Evolutionary conservation across 2,888 invertebrate species (phyloP), one percentile per base, ranked within the genome.

Genomic region (Pyrochroa serraticornis): DNA sequence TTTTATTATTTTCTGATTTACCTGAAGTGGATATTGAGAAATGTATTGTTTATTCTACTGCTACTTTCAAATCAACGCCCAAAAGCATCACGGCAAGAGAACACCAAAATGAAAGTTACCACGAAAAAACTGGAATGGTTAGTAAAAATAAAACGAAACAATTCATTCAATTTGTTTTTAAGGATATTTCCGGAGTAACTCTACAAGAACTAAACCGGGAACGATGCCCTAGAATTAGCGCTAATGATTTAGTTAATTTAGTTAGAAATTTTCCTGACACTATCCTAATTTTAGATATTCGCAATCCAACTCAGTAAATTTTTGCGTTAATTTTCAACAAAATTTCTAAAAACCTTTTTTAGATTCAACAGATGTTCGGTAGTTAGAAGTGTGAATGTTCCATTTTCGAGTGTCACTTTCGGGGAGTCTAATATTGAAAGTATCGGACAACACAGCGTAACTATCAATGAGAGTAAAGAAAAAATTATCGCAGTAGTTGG

Each of bases 21-120:
- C 98, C 98, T 44, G 97, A 97, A 79, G 93, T 97, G 58, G 95
- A 96, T 69, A 97, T 97, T 72, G 95, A 97, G 73, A 87, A 88
- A 66, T 95, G 95, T 80, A 95, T 97, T 0, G 87, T 87, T 73
- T 91, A 93, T 76, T 95, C 97, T 0, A 90, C 91, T 66, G 86
- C 87, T 63, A 92, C 95, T 82, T 96, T 91, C 75, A 84, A 89
- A 62, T 85, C 82, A 60, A 95, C 97, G 0, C 97, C 97, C 0
- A 87, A 87, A 63, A 96, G 96, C 79, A 90, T 95, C 45, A 91
- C 93, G 36, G 91, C 89, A 75, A 84, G 97, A 55, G 87, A 90
- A 72, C 91, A 95, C 78, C 92, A 92, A 57, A 75, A 75, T 46
- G 71, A 71, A 42, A 59, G 59, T 14, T 71, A 55, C 47, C 51